These are phyloP conservation scores for Ditylenchus weischeri DNA, from an alignment of 2,888 invertebrate species.

Conservation along the genomic window DNA sequence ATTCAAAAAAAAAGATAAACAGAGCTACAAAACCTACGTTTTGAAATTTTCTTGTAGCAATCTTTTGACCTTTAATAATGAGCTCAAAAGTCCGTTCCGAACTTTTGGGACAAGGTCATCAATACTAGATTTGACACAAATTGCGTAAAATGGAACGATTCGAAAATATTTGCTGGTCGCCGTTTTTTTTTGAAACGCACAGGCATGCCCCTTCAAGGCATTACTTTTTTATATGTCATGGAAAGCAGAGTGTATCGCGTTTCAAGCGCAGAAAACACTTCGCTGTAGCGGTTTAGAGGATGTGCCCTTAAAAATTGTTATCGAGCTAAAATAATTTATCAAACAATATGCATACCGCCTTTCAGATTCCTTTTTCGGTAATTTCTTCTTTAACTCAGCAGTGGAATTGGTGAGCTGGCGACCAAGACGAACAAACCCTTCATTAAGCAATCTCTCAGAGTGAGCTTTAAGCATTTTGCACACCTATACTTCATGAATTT, in stretches of 20 bases:
- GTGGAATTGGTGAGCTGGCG: slow-evolving; percentile 12
- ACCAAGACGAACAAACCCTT: slow-evolving; percentile 17
- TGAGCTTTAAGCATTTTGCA: slow-evolving; percentile 16
- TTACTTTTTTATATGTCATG: slow-evolving; percentile 25
- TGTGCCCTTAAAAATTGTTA: slow-evolving; percentile 14
- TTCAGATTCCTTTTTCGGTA: slow-evolving; percentile 22
- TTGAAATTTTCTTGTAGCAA: no score
- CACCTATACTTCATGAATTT: slow-evolving; percentile 12
- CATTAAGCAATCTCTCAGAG: slow-evolving; percentile 16
- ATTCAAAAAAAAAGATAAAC: no score
- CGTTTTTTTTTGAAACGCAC: no score
- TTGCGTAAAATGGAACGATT: no score
- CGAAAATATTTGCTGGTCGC: no score
- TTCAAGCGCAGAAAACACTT: slow-evolving; percentile 24
- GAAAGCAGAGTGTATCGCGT: slow-evolving; percentile 23
- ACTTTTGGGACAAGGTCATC: no score
- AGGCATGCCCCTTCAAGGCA: no score
- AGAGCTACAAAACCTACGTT: no score
- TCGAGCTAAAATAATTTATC: neutral
- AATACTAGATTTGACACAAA: no score
- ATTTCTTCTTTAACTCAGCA: slow-evolving; percentile 13
- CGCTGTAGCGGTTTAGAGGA: slow-evolving; percentile 24
- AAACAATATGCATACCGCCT: neutral
- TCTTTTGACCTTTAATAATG: no score
- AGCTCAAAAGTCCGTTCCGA: no score